Evolutionary conservation across 2,113 vertebrate species (phyloP).

Genomic region (Tenebrosternarchus preto): DNA sequence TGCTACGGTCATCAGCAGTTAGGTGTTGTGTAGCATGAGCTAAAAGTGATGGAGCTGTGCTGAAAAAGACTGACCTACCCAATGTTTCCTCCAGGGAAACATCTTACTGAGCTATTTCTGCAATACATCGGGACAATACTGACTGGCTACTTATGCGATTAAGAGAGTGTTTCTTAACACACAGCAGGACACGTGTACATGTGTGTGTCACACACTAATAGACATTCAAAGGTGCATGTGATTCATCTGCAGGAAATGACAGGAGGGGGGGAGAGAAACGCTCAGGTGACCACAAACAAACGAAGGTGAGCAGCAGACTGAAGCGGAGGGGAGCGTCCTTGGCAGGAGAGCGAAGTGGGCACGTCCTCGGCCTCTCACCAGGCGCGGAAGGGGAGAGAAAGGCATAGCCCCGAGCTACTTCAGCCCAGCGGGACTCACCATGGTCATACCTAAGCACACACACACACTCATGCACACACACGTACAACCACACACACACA

Average conservation of each 20-base stretch:
- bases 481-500: too few relatives aligned
- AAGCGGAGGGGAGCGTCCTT: too few relatives aligned
- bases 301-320: slow-evolving; percentile 6
- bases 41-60: background rate
- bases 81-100: slow-evolving; percentile 3
- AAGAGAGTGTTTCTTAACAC: background rate
- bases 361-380: background rate
- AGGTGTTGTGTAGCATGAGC: background rate
- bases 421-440: background rate
- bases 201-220: slow-evolving; percentile 15
- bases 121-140: slow-evolving; percentile 25
- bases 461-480: too few relatives aligned
- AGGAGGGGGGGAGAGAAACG: slow-evolving; percentile 11
- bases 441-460: background rate
- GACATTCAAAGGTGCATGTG: slow-evolving; percentile 33
- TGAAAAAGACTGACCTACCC: background rate
- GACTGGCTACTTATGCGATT: slow-evolving; percentile 42
- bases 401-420: background rate
- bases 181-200: background rate
- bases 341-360: background rate
- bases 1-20: too few relatives aligned
- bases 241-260: slow-evolving; percentile 37
- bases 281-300: background rate
- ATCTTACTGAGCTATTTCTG: slow-evolving; percentile 29
- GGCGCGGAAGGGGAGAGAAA: background rate